Conservation (phyloP, 2,797 vertebrate species). For the Decapterus maruadsi region DNA sequence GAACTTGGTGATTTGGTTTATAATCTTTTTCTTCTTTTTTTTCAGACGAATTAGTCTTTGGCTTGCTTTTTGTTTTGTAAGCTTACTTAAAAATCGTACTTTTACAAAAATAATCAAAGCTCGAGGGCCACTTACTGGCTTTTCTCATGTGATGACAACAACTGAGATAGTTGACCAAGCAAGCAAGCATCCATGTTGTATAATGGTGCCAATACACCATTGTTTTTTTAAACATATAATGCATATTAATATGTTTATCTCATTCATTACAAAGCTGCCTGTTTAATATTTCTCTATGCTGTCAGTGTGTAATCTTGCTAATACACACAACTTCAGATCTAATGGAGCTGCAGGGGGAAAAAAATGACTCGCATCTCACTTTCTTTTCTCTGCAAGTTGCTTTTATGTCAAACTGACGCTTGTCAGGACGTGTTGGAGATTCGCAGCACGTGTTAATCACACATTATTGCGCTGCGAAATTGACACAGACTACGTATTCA, state of each 20-base stretch:
- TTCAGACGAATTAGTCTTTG: constrained; percentile 6
- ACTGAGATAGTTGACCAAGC: background rate
- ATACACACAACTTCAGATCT: constrained; percentile 7
- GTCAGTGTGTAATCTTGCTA: constrained; percentile 1
- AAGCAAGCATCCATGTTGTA: background rate
- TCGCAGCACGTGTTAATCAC: constrained; percentile 37
- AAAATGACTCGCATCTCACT: constrained; percentile 30
- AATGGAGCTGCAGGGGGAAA: constrained; percentile 8
- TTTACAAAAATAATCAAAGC: background rate
- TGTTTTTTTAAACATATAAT: background rate
- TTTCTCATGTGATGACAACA: background rate
- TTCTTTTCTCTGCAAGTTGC: constrained; percentile 22
- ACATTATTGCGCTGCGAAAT: constrained; percentile 15
- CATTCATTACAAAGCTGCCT: background rate
- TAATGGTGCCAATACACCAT: background rate
- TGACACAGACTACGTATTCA: background rate
- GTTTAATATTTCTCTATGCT: constrained; percentile 17
- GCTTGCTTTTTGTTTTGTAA: background rate
- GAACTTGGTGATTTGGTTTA: constrained; percentile 1
- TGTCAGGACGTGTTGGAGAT: constrained; percentile 30
- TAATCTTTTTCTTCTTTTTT: background rate
- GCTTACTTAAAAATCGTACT: background rate
- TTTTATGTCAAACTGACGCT: constrained; percentile 36
- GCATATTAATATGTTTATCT: background rate
- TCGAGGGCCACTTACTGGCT: background rate